These are phyloP conservation scores for Leptatherina wallacei DNA, from an alignment of 2,797 vertebrate species.

Conservation along the genomic window DNA sequence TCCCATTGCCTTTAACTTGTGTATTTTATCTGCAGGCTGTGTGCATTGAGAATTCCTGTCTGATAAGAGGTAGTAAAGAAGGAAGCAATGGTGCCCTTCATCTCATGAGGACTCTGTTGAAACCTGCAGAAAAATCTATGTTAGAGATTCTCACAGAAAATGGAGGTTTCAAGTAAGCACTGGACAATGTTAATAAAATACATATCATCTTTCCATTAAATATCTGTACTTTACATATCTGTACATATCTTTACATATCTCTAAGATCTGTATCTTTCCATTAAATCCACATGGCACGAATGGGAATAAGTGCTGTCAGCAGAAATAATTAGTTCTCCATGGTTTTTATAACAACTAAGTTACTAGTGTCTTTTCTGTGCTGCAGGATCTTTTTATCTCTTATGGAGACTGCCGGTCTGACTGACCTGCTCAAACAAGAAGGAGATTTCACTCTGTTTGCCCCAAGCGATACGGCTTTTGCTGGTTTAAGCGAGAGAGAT, in stretches of 20 bases:
- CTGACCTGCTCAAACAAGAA: conserved; percentile 86
- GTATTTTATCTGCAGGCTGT: conserved; percentile 85
- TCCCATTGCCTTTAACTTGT: conserved; percentile 14
- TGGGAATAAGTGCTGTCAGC: conserved; percentile 40
- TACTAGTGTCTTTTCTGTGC: conserved; percentile 44
- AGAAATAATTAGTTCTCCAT: conserved; percentile 34
- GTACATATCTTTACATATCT: too few relatives aligned
- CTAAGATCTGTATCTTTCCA: conserved; percentile 36
- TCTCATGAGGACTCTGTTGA: conserved; percentile 87
- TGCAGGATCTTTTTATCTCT: conserved; percentile 92
- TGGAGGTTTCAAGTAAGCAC: conserved; percentile 90
- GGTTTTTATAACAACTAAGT: conserved; percentile 43
- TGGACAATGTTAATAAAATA: conserved; percentile 1
- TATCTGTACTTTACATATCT: too few relatives aligned
- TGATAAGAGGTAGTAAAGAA: conserved; percentile 95
- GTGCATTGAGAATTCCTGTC: conserved; percentile 96
- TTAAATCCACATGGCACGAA: conserved; percentile 40
- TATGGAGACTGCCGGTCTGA: conserved; percentile 90
- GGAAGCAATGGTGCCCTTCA: conserved; percentile 95
- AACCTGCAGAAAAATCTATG: conserved; percentile 87
- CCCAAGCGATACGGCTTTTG: conserved; percentile 93
- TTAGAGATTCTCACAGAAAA: conserved; percentile 87
- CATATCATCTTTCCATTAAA: too few relatives aligned
- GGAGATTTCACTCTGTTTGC: conserved; percentile 94
- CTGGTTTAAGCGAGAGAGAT: conserved; percentile 86